These are phyloP conservation scores for Pipistrellus nathusii DNA, from an alignment of 2,797 vertebrate genomes.

Conservation along the genomic window DNA sequence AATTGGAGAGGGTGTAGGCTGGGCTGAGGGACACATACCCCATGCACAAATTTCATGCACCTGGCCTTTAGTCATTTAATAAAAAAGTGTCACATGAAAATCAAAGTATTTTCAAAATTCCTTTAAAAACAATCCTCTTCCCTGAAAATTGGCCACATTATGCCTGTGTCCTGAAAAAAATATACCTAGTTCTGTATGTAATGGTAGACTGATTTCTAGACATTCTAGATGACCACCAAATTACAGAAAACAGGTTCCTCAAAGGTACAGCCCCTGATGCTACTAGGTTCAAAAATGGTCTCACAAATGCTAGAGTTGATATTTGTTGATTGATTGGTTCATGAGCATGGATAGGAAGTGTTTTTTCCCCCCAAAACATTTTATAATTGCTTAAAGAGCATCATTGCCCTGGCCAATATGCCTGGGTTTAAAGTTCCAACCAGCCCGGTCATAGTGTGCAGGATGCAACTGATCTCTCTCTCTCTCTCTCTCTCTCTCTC, in stretches of 20 bases:
- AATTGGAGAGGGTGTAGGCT: too few relatives aligned
- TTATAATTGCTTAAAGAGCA: neutral
- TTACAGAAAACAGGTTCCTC: neutral
- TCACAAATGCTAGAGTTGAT: neutral
- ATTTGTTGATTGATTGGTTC: neutral
- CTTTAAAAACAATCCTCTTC: neutral
- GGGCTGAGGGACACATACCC: too few relatives aligned
- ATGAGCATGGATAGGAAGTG: neutral
- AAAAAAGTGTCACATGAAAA: neutral
- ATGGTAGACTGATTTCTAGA: neutral
- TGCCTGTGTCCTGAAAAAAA: neutral
- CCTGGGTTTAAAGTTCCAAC: neutral
- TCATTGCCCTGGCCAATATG: neutral
- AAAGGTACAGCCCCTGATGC: neutral
- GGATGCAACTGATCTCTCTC: neutral
- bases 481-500: neutral
- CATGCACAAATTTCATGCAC: too few relatives aligned
- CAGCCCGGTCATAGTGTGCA: neutral
- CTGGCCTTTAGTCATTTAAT: neutral
- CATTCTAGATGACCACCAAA: neutral
- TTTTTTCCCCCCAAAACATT: neutral
- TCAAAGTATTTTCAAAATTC: neutral
- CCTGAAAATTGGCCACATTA: neutral
- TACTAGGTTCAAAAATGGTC: neutral
- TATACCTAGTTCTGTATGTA: neutral